These are phyloP conservation scores for Tillus elongatus DNA, from an alignment of 2,888 invertebrate species.

Conservation along the genomic window DNA sequence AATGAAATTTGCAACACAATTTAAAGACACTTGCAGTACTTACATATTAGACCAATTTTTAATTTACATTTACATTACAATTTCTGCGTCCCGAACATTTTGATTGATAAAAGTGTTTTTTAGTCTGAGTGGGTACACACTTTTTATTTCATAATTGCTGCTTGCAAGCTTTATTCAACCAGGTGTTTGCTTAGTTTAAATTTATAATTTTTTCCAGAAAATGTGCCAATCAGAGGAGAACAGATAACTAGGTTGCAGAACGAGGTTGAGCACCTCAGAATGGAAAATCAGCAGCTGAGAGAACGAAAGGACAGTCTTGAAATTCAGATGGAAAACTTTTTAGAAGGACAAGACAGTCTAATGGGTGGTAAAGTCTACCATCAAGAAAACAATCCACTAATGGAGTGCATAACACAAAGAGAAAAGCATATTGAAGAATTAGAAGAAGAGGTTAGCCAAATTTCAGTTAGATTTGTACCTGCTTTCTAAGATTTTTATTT, in stretches of 20 bases:
- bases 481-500: too few relatives aligned
- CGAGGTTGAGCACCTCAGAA: constrained; percentile 47
- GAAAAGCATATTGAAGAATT: constrained; percentile 60
- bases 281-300: constrained; percentile 43
- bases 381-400: constrained; percentile 63
- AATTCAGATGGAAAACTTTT: constrained; percentile 52
- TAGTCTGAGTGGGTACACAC: too few relatives aligned
- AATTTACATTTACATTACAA: too few relatives aligned
- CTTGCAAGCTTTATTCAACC: background rate
- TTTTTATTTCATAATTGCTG: too few relatives aligned
- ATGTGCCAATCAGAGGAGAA: constrained; percentile 41
- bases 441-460: constrained; percentile 59
- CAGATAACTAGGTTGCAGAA: constrained; percentile 51
- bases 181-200: background rate
- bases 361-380: constrained; percentile 48
- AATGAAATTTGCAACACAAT: too few relatives aligned
- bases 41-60: too few relatives aligned
- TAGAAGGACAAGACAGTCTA: constrained; percentile 36
- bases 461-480: too few relatives aligned
- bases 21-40: too few relatives aligned
- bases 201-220: constrained; percentile 21
- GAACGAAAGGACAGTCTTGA: constrained; percentile 54
- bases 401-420: constrained; percentile 56
- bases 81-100: too few relatives aligned
- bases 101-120: too few relatives aligned